A percentile compares a stretch with the other conserved stretches of the same genome.
Evolutionary conservation across 1,140 invertebrate species (phyloP).

Genomic region (Cryptotermes secundus): DNA sequence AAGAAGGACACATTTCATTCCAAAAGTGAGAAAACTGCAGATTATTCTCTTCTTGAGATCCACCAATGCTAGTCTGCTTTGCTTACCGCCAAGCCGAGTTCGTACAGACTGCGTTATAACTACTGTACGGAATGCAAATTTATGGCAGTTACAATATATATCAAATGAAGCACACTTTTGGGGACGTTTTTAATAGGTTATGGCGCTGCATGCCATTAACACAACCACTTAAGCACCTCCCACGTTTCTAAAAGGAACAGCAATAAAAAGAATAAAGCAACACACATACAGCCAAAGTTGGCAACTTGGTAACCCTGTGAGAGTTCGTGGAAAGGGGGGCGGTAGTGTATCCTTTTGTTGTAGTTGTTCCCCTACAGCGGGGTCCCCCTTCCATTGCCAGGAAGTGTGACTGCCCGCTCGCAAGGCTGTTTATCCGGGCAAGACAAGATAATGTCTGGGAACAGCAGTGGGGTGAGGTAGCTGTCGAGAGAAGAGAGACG

Average conservation of each 20-base stretch:
- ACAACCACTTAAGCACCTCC: not conserved
- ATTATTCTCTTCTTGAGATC: no score
- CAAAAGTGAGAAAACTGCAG: no score
- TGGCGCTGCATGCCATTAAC: not conserved
- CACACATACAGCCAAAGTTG: not conserved
- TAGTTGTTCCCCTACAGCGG: not conserved
- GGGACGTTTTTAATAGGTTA: not conserved
- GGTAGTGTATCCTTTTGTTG: not conserved
- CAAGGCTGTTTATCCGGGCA: conserved; percentile 2
- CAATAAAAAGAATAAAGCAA: not conserved
- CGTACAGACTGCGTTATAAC: not conserved
- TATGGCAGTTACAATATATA: not conserved
- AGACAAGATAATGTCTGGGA: not conserved
- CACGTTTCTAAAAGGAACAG: not conserved
- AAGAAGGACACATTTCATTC: no score
- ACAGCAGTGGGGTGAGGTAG: not conserved
- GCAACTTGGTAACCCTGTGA: conserved; percentile 4
- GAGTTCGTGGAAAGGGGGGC: not conserved
- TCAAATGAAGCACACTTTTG: not conserved
- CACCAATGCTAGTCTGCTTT: no score
- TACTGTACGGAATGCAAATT: not conserved
- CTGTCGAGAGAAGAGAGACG: not conserved
- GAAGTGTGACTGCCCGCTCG: conserved; percentile 10
- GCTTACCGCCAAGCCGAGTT: not conserved
- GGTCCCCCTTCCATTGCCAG: not conserved